phyloP scores from a whole-genome alignment of 2,888 invertebrate genomes.

The Vandiemenella viatica region DNA sequence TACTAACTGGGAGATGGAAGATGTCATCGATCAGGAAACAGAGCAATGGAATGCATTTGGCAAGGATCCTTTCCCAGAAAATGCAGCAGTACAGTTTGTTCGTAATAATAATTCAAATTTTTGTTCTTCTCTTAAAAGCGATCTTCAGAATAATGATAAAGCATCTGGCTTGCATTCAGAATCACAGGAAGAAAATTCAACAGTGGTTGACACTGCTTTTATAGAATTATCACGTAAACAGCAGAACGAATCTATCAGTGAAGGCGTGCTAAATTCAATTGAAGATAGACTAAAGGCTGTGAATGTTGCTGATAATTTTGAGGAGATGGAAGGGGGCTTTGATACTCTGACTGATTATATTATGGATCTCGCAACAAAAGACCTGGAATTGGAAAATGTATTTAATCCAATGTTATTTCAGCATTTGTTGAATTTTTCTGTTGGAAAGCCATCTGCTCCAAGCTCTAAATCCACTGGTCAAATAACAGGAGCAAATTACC shows the following conservation, averaged over 20 bases:
- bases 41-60: background rate
- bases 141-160: background rate
- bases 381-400: constrained; percentile 21
- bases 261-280: background rate
- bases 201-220: background rate
- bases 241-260: background rate
- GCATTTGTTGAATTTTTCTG: constrained; percentile 18
- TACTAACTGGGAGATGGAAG: background rate
- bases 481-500: too few species aligned
- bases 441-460: too few species aligned
- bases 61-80: background rate
- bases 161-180: background rate
- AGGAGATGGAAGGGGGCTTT: constrained; percentile 37
- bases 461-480: too few species aligned
- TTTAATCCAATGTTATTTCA: constrained; percentile 27
- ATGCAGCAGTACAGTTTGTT: too few species aligned
- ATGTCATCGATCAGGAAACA: background rate
- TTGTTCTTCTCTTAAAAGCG: background rate
- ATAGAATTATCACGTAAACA: background rate
- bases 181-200: background rate
- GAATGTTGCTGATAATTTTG: constrained; percentile 36
- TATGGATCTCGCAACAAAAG: constrained; percentile 24
- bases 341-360: constrained; percentile 32
- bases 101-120: background rate
- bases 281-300: constrained; percentile 16